These are phyloP conservation scores for Stegodyphus dumicola DNA, from an alignment of 1,140 invertebrate genomes.

Conservation along the genomic window DNA sequence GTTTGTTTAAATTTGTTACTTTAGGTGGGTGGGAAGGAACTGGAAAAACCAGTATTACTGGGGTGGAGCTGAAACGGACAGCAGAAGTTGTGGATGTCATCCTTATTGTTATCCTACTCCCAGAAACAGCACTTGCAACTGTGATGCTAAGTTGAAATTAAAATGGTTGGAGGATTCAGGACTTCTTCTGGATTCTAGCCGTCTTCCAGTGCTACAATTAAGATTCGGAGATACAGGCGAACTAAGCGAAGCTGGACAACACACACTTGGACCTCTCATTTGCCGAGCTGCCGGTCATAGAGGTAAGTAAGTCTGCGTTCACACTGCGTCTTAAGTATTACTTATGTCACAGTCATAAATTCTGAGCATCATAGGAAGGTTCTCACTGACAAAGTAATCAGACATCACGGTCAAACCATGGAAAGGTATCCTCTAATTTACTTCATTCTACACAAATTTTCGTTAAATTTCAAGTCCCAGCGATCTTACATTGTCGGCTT, in stretches of 20 bases:
- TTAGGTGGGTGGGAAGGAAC: slow-evolving; percentile 63
- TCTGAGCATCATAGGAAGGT: no score
- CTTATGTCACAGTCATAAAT: no score
- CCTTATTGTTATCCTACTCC: slow-evolving; percentile 63
- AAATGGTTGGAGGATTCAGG: slow-evolving; percentile 64
- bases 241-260: slow-evolving; percentile 63
- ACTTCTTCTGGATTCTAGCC: slow-evolving; percentile 60
- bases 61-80: slow-evolving; percentile 65
- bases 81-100: slow-evolving; percentile 64
- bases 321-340: no score
- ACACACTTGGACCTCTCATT: slow-evolving; percentile 63
- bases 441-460: no score
- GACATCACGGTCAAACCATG: no score
- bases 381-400: no score
- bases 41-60: slow-evolving; percentile 64
- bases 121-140: slow-evolving; percentile 64
- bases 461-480: no score
- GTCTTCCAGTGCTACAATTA: slow-evolving; percentile 64
- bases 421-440: no score
- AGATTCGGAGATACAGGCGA: slow-evolving; percentile 64
- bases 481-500: no score
- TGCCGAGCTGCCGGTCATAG: slow-evolving; percentile 62
- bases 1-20: no score
- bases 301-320: slow-evolving; percentile 26
- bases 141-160: slow-evolving; percentile 63